These are phyloP conservation scores for Cossypha dichroa DNA, from an alignment of 2,797 vertebrate species.

Conservation along the genomic window DNA sequence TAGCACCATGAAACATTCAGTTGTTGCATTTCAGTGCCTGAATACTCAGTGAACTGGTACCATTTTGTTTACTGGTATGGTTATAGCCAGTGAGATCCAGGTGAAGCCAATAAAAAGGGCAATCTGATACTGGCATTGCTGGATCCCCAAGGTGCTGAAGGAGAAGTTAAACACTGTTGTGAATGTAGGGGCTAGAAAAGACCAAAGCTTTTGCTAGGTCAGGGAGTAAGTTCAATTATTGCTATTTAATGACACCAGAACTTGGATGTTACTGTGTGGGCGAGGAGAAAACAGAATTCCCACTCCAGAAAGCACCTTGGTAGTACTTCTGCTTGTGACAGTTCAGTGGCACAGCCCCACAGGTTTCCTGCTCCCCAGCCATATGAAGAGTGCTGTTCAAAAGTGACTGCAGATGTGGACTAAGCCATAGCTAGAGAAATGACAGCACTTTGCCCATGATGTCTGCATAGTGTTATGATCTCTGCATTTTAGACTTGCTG, in stretches of 20 bases:
- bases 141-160: background rate
- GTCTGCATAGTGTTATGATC: background rate
- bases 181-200: background rate
- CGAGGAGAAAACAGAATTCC: background rate
- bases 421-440: background rate
- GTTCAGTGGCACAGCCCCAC: background rate
- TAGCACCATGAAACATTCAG: background rate
- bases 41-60: background rate
- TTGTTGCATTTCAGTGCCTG: background rate
- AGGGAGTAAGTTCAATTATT: background rate
- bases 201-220: background rate
- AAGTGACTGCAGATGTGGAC: background rate
- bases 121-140: background rate
- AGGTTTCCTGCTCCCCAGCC: background rate
- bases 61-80: background rate
- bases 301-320: background rate
- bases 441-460: fast-evolving
- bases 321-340: background rate
- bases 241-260: background rate
- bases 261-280: background rate
- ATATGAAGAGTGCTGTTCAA: background rate
- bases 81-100: background rate
- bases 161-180: background rate
- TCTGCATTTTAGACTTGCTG: background rate
- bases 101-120: background rate